Evolutionary conservation across 53 echinoderm and acorn worm genomes (phyloP).

Genomic region (Actinopyga echinites): DNA sequence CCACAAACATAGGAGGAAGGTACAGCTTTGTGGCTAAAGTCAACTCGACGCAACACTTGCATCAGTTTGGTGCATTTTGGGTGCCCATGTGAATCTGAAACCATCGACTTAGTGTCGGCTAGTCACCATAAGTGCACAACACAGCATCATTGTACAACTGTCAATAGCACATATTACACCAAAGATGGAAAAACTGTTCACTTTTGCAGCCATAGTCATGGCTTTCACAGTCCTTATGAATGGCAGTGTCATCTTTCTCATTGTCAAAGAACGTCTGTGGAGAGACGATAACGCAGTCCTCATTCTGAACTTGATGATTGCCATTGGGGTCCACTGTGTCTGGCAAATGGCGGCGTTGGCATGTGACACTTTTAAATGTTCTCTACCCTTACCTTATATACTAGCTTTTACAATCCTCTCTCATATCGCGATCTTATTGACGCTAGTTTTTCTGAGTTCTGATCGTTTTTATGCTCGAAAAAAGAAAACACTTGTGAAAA

Average conservation of each 20-base stretch:
- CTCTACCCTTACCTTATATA: background rate
- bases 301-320: conserved; percentile 10
- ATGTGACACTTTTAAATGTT: background rate
- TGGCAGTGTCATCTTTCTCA: background rate
- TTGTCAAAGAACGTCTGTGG: conserved; percentile 22
- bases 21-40: too few species aligned
- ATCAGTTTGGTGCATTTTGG: too few species aligned
- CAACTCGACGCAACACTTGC: too few species aligned
- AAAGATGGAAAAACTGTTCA: too few species aligned
- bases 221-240: background rate
- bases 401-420: background rate
- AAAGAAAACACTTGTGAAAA: conserved; percentile 24
- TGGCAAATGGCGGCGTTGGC: background rate
- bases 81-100: too few species aligned
- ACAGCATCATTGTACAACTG: too few species aligned
- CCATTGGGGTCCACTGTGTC: background rate
- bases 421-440: background rate
- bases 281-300: conserved; percentile 25
- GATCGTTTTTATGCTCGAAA: conserved; percentile 5
- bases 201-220: background rate
- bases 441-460: background rate
- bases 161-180: too few species aligned
- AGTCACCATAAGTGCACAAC: too few species aligned
- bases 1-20: too few species aligned
- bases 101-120: too few species aligned